These are phyloP conservation scores for Malaclemys terrapin DNA, from an alignment of 2,113 vertebrate genomes.

Conservation along the genomic window DNA sequence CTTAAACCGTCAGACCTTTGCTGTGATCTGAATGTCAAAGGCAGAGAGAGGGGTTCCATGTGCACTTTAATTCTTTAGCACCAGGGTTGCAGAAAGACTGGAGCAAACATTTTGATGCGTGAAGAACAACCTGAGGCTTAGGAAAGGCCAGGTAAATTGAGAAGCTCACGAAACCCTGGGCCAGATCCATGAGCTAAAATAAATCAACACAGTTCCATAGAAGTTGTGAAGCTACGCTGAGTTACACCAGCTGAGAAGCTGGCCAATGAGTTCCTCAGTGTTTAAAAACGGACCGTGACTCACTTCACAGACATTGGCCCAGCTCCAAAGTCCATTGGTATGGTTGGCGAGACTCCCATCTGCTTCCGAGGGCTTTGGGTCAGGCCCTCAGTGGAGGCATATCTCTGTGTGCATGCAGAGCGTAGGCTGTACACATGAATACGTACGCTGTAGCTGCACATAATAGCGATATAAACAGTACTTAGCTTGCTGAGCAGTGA, in stretches of 20 bases:
- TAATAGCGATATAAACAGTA: slow-evolving; percentile 41
- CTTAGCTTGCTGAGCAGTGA: slow-evolving; percentile 47
- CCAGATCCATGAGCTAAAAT: background rate
- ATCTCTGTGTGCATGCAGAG: background rate
- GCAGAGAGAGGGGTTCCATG: background rate
- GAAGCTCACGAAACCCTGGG: background rate
- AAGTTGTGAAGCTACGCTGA: background rate
- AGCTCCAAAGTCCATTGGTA: background rate
- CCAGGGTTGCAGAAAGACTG: background rate
- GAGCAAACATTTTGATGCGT: background rate
- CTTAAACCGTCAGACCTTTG: background rate
- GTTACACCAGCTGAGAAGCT: background rate
- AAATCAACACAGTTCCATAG: background rate
- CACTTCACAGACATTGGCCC: background rate
- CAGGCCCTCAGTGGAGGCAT: background rate
- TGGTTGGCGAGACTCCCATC: background rate
- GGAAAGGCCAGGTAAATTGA: background rate
- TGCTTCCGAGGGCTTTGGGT: background rate
- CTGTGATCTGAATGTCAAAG: background rate
- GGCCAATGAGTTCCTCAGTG: no score
- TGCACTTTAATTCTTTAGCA: background rate
- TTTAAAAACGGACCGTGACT: background rate
- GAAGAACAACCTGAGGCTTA: background rate
- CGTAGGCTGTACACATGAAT: background rate
- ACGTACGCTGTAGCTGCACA: slow-evolving; percentile 21